phyloP scores from a whole-genome alignment of 1,140 invertebrate species.

The Drosophila nebulosa region DNA sequence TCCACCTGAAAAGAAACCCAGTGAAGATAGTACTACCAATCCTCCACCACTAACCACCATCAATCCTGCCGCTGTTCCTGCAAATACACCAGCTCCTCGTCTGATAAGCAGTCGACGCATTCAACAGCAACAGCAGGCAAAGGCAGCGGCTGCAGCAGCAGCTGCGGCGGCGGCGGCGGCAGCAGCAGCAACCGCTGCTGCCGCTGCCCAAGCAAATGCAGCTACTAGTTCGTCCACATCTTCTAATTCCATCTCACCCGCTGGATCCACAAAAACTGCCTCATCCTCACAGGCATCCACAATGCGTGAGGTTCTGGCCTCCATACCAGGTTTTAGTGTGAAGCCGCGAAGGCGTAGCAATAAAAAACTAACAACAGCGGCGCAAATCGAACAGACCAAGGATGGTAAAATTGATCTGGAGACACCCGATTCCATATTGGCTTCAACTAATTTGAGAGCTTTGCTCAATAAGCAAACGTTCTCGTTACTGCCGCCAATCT shows the following conservation, averaged over 20 bases:
- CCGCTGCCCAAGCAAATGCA: slow-evolving; percentile 13
- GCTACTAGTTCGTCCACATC: slow-evolving; percentile 18
- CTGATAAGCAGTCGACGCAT: slow-evolving; percentile 72
- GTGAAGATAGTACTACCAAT: slow-evolving; percentile 33
- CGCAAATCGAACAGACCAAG: slow-evolving; percentile 94
- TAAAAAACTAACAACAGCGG: slow-evolving; percentile 93
- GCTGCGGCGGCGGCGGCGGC: slow-evolving; percentile 54
- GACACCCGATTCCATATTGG: slow-evolving; percentile 97
- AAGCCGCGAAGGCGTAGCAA: slow-evolving; percentile 89
- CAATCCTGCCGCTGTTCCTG: slow-evolving; percentile 28
- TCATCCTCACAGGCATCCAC: slow-evolving; percentile 83
- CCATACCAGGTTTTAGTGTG: slow-evolving; percentile 93
- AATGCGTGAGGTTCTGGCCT: slow-evolving; percentile 93
- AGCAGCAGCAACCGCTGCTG: slow-evolving; percentile 36
- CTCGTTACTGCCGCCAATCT: slow-evolving; percentile 90
- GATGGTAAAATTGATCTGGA: slow-evolving; percentile 97
- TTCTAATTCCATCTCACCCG: slow-evolving; percentile 16
- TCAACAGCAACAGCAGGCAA: slow-evolving; percentile 73
- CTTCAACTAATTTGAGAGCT: slow-evolving; percentile 93
- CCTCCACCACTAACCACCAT: slow-evolving; percentile 14
- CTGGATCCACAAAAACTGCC: slow-evolving; percentile 45
- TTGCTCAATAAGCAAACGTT: slow-evolving; percentile 96
- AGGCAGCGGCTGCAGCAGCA: slow-evolving; percentile 59
- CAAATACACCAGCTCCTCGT: slow-evolving; percentile 34
- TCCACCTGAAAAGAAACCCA: slow-evolving; percentile 75